Conservation (phyloP, 2,888 invertebrate species). For the Anoplius nigerrimus region DNA sequence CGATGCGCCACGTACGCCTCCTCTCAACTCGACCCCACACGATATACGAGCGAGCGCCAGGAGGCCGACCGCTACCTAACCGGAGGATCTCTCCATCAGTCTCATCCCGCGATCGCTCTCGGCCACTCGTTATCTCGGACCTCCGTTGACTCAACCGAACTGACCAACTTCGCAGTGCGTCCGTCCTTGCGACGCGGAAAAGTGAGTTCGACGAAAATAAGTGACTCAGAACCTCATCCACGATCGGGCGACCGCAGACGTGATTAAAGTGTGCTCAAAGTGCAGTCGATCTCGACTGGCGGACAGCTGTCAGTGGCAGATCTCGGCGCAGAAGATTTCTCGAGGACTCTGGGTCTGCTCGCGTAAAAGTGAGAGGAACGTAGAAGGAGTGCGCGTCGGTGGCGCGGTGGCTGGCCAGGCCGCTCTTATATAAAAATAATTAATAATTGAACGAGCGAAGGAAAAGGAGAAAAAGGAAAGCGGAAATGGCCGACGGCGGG, state of each 20-base stretch:
- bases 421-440: slow-evolving; percentile 40
- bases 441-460: slow-evolving; percentile 43
- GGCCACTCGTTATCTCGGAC: neutral
- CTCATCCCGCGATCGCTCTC: slow-evolving; percentile 2
- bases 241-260: too few species aligned
- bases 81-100: slow-evolving; percentile 11
- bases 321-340: too few species aligned
- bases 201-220: too few species aligned
- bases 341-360: too few species aligned
- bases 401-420: neutral
- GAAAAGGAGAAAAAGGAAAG: slow-evolving; percentile 62
- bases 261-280: too few species aligned
- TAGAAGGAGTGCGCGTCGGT: slow-evolving; percentile 2
- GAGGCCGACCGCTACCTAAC: neutral
- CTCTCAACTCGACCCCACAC: slow-evolving; percentile 1
- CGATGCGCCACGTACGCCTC: slow-evolving; percentile 53
- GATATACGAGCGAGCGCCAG: too few species aligned
- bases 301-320: too few species aligned
- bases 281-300: too few species aligned
- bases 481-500: slow-evolving; percentile 66
- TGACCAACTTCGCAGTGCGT: too few species aligned
- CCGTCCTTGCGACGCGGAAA: too few species aligned
- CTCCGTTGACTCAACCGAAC: too few species aligned
- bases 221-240: too few species aligned
- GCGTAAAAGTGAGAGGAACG: slow-evolving; percentile 38